These are phyloP conservation scores for Steinernema scapterisci DNA, from an alignment of 2,888 invertebrate species.

Conservation along the genomic window DNA sequence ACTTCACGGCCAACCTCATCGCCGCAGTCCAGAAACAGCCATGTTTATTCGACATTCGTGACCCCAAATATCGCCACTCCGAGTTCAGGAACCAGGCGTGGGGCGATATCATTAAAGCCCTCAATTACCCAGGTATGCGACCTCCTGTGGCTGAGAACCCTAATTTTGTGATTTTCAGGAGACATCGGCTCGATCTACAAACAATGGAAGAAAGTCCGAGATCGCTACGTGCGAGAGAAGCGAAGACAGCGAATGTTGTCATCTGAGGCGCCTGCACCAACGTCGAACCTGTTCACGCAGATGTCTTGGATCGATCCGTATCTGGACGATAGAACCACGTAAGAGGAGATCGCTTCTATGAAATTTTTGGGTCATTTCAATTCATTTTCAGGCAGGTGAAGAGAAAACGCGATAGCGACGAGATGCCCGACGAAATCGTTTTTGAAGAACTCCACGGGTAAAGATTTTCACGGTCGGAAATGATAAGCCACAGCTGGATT, in stretches of 20 bases:
- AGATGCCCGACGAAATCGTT: conserved; percentile 46
- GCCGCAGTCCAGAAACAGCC: conserved; percentile 41
- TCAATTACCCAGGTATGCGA: conserved; percentile 51
- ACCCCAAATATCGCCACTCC: conserved; percentile 56
- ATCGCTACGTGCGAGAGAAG: conserved; percentile 63
- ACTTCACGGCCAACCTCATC: conserved; percentile 41
- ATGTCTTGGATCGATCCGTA: conserved; percentile 61
- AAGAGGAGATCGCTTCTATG: conserved; percentile 21
- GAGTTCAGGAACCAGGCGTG: conserved; percentile 56
- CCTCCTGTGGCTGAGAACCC: too few relatives aligned
- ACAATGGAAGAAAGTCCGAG: conserved; percentile 65
- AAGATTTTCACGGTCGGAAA: not conserved
- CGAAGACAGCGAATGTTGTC: conserved; percentile 45
- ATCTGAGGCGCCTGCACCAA: conserved; percentile 41
- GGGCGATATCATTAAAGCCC: conserved; percentile 49
- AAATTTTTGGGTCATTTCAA: not conserved
- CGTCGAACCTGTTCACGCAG: conserved; percentile 56
- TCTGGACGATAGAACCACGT: conserved; percentile 55
- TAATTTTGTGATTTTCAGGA: conserved; percentile 36
- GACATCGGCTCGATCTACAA: conserved; percentile 59
- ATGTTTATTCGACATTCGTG: conserved; percentile 55
- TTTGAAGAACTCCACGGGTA: conserved; percentile 29
- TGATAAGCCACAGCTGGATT: not conserved
- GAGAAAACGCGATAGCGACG: conserved; percentile 44
- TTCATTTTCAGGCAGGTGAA: conserved; percentile 40